Conservation (phyloP, 2,888 invertebrate species). For the Geotrupes spiniger region DNA sequence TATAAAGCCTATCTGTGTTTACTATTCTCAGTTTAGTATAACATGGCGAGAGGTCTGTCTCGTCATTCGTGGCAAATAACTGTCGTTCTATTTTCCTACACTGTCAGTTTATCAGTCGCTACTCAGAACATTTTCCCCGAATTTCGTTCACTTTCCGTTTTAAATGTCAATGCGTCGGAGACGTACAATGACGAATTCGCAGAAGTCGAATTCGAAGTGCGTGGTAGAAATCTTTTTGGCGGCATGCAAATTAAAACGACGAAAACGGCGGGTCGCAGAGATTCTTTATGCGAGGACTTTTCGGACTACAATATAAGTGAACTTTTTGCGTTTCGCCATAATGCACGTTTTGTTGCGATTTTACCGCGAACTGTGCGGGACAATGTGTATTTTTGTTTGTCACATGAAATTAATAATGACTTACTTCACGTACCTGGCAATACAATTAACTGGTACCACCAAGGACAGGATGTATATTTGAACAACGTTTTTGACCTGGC, state of each 20-base stretch:
- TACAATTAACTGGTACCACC: slow-evolving; percentile 51
- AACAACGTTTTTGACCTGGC: slow-evolving; percentile 27
- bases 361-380: slow-evolving; percentile 39
- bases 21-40: slow-evolving; percentile 34
- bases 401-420: slow-evolving; percentile 22
- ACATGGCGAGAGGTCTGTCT: slow-evolving; percentile 46
- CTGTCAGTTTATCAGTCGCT: no score
- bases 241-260: slow-evolving; percentile 41
- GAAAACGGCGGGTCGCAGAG: slow-evolving; percentile 34
- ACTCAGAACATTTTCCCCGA: slow-evolving; percentile 27
- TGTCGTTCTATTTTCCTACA: slow-evolving; percentile 22
- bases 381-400: slow-evolving; percentile 45
- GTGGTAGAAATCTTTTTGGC: slow-evolving; percentile 41
- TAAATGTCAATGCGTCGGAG: slow-evolving; percentile 23
- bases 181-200: slow-evolving; percentile 33
- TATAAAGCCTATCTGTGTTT: slow-evolving; percentile 26
- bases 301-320: slow-evolving; percentile 37
- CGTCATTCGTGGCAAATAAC: slow-evolving; percentile 34
- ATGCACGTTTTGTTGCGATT: slow-evolving; percentile 37
- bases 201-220: slow-evolving; percentile 42
- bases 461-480: slow-evolving; percentile 52
- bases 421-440: no score
- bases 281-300: slow-evolving; percentile 37
- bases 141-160: slow-evolving; percentile 29
- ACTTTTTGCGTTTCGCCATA: slow-evolving; percentile 20